Conservation (phyloP, 2,888 invertebrate genomes). For the Marronus borbonicus region DNA sequence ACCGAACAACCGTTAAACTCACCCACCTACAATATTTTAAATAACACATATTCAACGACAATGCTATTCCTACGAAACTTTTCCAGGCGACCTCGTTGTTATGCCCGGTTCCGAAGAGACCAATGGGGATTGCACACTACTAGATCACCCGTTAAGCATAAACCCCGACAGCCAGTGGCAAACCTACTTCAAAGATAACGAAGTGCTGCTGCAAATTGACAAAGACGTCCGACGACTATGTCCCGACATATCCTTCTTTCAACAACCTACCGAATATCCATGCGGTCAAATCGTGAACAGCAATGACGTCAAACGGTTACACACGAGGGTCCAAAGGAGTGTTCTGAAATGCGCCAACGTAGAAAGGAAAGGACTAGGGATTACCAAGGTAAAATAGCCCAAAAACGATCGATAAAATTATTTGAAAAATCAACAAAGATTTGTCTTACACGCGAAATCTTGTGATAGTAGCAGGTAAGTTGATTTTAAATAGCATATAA, state of each 20-base stretch:
- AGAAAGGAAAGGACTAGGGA: constrained; percentile 89
- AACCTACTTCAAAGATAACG: constrained; percentile 97
- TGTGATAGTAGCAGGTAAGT: constrained; percentile 59
- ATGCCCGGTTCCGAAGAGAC: constrained; percentile 80
- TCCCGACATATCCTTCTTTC: constrained; percentile 98
- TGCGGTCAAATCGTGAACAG: constrained; percentile 86
- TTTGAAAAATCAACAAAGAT: constrained; percentile 14
- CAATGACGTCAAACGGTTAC: constrained; percentile 86
- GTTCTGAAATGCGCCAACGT: constrained; percentile 90
- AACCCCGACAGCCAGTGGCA: constrained; percentile 97
- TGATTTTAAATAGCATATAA: not conserved
- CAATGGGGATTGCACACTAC: constrained; percentile 75
- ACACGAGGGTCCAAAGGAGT: constrained; percentile 90
- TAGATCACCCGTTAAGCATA: constrained; percentile 94
- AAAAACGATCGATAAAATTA: constrained; percentile 17
- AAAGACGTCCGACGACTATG: constrained; percentile 96
- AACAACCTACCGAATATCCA: constrained; percentile 93
- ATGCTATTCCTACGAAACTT: not conserved
- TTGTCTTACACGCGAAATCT: constrained; percentile 54
- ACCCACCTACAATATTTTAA: not conserved
- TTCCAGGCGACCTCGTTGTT: constrained; percentile 88
- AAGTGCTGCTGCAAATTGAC: constrained; percentile 97
- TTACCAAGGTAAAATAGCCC: constrained; percentile 81
- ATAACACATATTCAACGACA: not conserved
- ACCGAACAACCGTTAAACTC: too few species aligned